Conservation (phyloP, 2,888 invertebrate species). For the Orthosia incerta region DNA sequence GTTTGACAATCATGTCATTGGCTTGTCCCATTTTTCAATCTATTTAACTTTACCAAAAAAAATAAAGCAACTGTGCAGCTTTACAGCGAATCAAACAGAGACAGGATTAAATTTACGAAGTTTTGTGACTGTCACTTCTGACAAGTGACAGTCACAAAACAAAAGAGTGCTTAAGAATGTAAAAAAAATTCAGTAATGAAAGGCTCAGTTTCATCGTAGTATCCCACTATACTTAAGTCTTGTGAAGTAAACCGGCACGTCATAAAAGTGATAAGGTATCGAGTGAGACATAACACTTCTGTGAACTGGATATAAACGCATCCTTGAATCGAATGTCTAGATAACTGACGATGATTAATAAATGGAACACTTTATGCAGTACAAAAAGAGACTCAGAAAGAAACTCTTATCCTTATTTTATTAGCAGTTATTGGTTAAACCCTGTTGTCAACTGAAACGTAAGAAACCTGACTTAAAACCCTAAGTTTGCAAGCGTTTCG, state of each 20-base stretch:
- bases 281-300: constrained; percentile 62
- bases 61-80: background rate
- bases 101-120: background rate
- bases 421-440: no score
- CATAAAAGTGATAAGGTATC: constrained; percentile 63
- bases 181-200: constrained; percentile 10
- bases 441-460: background rate
- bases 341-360: constrained; percentile 43
- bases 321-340: constrained; percentile 64
- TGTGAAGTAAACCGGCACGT: constrained; percentile 39
- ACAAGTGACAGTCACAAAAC: background rate
- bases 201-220: background rate
- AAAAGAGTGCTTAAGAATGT: background rate
- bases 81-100: background rate
- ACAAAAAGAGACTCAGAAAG: no score
- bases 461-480: background rate
- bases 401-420: no score
- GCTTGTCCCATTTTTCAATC: background rate
- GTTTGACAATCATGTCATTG: background rate
- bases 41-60: background rate
- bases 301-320: constrained; percentile 64
- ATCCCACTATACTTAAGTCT: constrained; percentile 30
- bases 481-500: background rate
- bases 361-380: constrained; percentile 25
- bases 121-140: background rate